Conservation (phyloP, 2,113 vertebrate genomes). For the Promerops cafer region DNA sequence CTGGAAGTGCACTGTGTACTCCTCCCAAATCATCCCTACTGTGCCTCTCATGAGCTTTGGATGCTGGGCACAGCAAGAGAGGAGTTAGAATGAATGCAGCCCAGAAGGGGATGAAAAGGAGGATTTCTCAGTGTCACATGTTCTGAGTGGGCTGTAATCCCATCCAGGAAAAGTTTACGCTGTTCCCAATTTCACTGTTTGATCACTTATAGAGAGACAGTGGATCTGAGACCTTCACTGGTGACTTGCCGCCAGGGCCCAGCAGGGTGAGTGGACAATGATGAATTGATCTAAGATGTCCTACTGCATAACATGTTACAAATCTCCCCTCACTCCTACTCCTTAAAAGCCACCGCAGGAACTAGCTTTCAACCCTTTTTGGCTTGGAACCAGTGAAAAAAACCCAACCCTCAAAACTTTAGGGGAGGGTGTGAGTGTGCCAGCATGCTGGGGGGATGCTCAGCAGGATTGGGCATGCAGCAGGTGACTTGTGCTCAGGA, state of each 20-base stretch:
- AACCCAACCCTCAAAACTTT: not conserved
- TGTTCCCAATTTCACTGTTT: not conserved
- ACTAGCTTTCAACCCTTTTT: not conserved
- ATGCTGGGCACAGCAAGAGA: not conserved
- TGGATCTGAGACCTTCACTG: not conserved
- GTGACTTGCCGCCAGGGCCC: not conserved
- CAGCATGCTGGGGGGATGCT: not conserved
- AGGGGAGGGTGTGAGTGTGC: not conserved
- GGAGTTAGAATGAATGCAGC: not conserved
- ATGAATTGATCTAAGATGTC: conserved; percentile 10
- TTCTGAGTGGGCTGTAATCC: not conserved
- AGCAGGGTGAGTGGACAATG: not conserved
- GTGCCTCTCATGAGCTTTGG: not conserved
- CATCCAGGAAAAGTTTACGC: not conserved
- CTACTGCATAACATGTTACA: not conserved
- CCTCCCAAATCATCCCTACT: not conserved
- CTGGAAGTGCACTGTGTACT: not conserved
- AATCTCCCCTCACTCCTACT: not conserved
- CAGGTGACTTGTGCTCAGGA: fast-evolving
- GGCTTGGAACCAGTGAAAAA: not conserved
- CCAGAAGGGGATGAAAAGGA: not conserved
- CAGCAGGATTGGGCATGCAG: not conserved
- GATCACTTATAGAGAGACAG: not conserved
- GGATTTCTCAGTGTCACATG: not conserved
- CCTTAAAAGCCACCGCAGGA: not conserved